Evolutionary conservation across 1,140 invertebrate genomes (phyloP).

Genomic region (Euborellia annulipes): DNA sequence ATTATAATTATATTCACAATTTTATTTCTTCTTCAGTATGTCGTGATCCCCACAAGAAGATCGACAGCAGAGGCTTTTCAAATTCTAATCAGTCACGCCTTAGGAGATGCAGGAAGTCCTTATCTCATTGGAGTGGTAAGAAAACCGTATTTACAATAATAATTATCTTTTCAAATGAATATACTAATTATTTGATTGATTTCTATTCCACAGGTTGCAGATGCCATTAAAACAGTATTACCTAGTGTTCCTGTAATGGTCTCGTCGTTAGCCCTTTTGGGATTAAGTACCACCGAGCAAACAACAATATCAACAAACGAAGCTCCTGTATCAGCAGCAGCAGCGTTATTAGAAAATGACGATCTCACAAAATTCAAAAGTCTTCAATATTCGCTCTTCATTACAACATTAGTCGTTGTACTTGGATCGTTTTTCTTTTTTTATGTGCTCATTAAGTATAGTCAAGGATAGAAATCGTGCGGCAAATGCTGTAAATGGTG

Average conservation of each 20-base stretch:
- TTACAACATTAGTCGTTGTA: slow-evolving; percentile 78
- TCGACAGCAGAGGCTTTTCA: slow-evolving; percentile 90
- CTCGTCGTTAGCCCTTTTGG: too few relatives aligned
- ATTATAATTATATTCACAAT: slow-evolving; percentile 9
- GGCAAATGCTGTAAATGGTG: slow-evolving; percentile 51
- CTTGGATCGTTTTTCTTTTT: slow-evolving; percentile 80
- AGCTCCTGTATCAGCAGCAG: slow-evolving; percentile 7
- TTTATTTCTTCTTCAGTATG: slow-evolving; percentile 52
- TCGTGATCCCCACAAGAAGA: slow-evolving; percentile 75
- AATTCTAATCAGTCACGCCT: slow-evolving; percentile 80
- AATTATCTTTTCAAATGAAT: too few relatives aligned
- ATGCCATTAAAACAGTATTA: not conserved
- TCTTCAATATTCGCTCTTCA: slow-evolving; percentile 80
- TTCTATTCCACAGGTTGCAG: not conserved
- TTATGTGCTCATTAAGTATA: slow-evolving; percentile 73
- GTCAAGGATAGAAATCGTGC: slow-evolving; percentile 61
- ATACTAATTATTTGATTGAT: too few relatives aligned
- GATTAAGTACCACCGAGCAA: too few relatives aligned
- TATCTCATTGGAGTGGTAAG: slow-evolving; percentile 82
- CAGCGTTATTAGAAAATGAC: slow-evolving; percentile 14
- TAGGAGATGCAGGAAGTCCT: slow-evolving; percentile 87
- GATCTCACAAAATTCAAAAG: slow-evolving; percentile 45
- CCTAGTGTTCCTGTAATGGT: too few relatives aligned
- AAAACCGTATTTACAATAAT: too few relatives aligned
- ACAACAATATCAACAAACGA: slow-evolving; percentile 12